Base-by-base conservation (phyloP, 2,888 invertebrate species). In the Ferdinandea cuprea region DNA sequence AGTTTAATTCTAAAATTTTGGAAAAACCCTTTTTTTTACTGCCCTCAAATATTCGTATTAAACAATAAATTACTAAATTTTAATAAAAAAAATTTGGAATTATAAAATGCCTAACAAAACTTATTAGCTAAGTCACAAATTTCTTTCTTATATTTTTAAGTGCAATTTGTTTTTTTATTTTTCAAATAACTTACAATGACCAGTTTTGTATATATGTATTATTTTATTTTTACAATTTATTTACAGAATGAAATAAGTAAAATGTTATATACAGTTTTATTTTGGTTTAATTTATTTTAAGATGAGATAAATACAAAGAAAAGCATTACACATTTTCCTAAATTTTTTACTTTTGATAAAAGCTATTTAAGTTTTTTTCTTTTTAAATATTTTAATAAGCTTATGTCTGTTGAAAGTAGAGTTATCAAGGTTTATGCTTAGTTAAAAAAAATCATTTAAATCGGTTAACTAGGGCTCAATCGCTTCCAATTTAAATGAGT, bases 391-490 rank as follows among this genome's bases (percentile, higher is more conserved):
- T n/a, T n/a, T n/a, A n/a, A n/a, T 40, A 17, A 48, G 11, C 3
- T 48, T 48, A 63, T 4, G 1, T 28, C n/a, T 17, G 9, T 63
- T 11, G 13, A 35, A n/a, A 40, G 40, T 13, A 21, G 3, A 15
- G 1, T 9, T 46, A 19, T 46, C 11, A 21, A 1, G 1, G 11
- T 63, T 63, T 28, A 13, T 19, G 6, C 1, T 3, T 9, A n/a
- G 7, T 9, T 50, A 13, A 68, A 83, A 85, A 85, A 76, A 80
- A 65, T 88, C 88, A 90, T 89, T 89, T 88, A 88, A 89, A 89
- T 89, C 85, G 86, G 89, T 86, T 89, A 90, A 88, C 89, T 88
- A 89, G 90, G 90, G 90, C 90, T 90, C 90, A 85, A 85, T 85
- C 87, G 89, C 88, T 89, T 88, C 89, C 89, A 87, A 90, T 88